Conservation (phyloP, 2,888 invertebrate species). For the Spatulosminthurus flaviceps region DNA sequence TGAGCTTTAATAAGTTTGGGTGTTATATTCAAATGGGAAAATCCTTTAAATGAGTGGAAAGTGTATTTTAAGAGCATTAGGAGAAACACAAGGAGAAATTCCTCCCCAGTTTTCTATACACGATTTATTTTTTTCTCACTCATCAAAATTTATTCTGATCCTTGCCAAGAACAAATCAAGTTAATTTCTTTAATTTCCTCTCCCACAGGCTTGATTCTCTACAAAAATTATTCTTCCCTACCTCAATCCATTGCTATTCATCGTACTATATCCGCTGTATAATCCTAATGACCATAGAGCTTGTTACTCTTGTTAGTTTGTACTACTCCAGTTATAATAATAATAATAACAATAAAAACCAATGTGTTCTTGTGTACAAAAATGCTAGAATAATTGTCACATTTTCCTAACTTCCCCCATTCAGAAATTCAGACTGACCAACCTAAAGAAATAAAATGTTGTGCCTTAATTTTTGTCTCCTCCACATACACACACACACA, state of each 20-base stretch:
- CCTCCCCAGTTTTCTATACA: not conserved
- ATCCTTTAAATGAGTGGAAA: slow-evolving; percentile 17
- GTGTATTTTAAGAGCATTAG: slow-evolving; percentile 21
- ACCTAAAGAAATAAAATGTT: not conserved
- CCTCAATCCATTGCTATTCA: too few relatives aligned
- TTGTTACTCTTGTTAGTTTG: too few relatives aligned
- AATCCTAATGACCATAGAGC: too few relatives aligned
- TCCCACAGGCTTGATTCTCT: not conserved
- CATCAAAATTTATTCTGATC: not conserved
- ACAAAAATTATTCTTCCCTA: not conserved
- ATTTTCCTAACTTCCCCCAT: not conserved
- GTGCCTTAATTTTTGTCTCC: not conserved
- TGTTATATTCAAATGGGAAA: not conserved
- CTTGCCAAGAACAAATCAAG: not conserved
- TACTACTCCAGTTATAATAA: too few relatives aligned
- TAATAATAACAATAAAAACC: too few relatives aligned
- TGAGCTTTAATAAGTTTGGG: not conserved
- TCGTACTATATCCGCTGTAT: too few relatives aligned
- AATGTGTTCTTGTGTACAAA: too few relatives aligned
- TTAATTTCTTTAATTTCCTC: not conserved
- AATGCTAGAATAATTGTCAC: not conserved
- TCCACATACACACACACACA: too few relatives aligned
- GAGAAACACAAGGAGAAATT: slow-evolving; percentile 7
- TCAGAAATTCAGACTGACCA: not conserved
- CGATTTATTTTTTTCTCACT: not conserved